Evolutionary conservation across 2,113 vertebrate genomes (phyloP).

Genomic region (Gadus macrocephalus): DNA sequence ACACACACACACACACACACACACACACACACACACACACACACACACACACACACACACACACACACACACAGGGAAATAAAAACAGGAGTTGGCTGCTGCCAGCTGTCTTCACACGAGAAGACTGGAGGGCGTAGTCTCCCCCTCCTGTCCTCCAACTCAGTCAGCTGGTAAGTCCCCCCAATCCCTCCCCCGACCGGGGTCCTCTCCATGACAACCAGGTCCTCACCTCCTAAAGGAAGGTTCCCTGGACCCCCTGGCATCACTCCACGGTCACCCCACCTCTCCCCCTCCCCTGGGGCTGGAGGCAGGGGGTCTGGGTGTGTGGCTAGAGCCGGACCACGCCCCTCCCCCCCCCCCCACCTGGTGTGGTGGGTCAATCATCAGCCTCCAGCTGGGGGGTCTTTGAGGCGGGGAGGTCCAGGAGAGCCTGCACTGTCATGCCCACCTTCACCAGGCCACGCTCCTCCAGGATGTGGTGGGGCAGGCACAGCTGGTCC

Average conservation of each 20-base stretch:
- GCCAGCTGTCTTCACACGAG: conserved; percentile 63
- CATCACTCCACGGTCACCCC: no score
- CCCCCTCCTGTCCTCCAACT: conserved; percentile 41
- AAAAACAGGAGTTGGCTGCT: neutral
- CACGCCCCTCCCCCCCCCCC: conserved; percentile 55
- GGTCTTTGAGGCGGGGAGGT: conserved; percentile 79
- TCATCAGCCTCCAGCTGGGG: conserved; percentile 80
- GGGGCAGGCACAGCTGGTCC: conserved; percentile 95
- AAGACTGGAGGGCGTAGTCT: conserved; percentile 24
- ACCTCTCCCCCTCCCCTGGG: neutral
- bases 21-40: conserved; percentile 4
- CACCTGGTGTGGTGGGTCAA: conserved; percentile 59
- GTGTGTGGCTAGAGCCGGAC: conserved; percentile 67
- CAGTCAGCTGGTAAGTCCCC: conserved; percentile 48
- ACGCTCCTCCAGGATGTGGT: conserved; percentile 96
- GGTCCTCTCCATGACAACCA: conserved; percentile 33
- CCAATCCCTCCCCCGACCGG: conserved; percentile 18
- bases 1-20: conserved; percentile 3
- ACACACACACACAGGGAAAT: neutral
- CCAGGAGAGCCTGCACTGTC: conserved; percentile 93
- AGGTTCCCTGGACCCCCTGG: conserved; percentile 46
- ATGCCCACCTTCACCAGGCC: conserved; percentile 92
- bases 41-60: conserved; percentile 16
- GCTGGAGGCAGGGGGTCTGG: conserved; percentile 5
- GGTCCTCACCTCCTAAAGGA: conserved; percentile 11